Conservation (phyloP, 2,113 vertebrate genomes). For the Neodon shergylaensis region DNA sequence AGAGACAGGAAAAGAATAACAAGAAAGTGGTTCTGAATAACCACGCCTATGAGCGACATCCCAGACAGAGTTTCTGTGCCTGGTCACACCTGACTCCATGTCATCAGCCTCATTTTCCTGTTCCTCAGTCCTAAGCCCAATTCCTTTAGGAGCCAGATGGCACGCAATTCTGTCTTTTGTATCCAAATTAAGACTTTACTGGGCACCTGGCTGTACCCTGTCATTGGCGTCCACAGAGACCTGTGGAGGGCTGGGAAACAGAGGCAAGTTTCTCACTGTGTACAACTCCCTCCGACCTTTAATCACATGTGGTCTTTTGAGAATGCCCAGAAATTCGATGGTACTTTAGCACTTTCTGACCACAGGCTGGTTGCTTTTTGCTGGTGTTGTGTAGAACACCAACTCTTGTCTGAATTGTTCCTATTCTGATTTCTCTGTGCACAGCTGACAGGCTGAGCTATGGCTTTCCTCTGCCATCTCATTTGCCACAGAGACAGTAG, state of each 20-base stretch:
- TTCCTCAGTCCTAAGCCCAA: fast-evolving
- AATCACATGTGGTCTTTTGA: background rate
- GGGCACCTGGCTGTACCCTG: background rate
- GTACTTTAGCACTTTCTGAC: background rate
- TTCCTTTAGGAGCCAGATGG: background rate
- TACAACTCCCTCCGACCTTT: background rate
- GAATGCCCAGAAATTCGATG: background rate
- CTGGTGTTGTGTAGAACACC: background rate
- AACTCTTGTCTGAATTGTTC: background rate
- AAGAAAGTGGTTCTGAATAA: background rate
- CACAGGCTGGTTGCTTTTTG: background rate
- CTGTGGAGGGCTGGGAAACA: background rate
- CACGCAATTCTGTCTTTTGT: background rate
- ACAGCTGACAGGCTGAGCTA: background rate
- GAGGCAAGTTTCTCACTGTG: background rate
- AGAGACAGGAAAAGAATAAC: background rate
- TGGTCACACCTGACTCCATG: background rate
- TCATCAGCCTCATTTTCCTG: too few relatives aligned
- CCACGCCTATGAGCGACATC: fast-evolving
- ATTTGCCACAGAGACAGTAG: background rate
- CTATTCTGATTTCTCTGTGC: background rate
- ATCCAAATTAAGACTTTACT: background rate
- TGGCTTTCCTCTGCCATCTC: background rate
- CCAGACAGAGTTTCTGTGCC: background rate
- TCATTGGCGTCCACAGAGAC: background rate